phyloP scores from a whole-genome alignment of 2,113 vertebrate species.

The Progne subis region DNA sequence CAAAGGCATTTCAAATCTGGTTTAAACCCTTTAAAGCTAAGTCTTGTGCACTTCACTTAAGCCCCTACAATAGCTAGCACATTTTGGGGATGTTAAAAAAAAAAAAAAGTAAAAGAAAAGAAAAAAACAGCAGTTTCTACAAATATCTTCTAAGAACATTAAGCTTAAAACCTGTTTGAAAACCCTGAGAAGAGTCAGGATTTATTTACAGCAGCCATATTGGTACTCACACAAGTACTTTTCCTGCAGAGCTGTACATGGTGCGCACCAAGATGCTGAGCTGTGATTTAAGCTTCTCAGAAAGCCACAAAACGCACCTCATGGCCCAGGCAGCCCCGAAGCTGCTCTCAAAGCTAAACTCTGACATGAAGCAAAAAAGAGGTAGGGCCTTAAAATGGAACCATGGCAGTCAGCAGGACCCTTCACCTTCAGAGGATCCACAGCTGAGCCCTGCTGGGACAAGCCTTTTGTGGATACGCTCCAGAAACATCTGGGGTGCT shows the following conservation, averaged over 20 bases:
- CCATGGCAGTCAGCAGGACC: background rate
- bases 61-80: background rate
- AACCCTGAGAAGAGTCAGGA: background rate
- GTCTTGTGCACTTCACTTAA: background rate
- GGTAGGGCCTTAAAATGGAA: background rate
- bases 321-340: accelerated
- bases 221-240: background rate
- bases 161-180: background rate
- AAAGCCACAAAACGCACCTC: background rate
- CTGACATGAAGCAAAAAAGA: background rate
- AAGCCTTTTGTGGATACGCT: background rate
- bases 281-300: background rate
- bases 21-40: background rate
- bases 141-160: background rate
- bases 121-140: background rate
- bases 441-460: background rate
- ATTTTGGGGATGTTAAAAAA: background rate
- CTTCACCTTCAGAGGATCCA: background rate
- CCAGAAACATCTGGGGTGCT: background rate
- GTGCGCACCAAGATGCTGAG: background rate
- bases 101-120: too few relatives aligned
- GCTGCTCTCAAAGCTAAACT: background rate
- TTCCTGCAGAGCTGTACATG: background rate
- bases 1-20: background rate
- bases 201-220: background rate